phyloP scores from a whole-genome alignment of 1,140 invertebrate species.

The Drosophila parvula region DNA sequence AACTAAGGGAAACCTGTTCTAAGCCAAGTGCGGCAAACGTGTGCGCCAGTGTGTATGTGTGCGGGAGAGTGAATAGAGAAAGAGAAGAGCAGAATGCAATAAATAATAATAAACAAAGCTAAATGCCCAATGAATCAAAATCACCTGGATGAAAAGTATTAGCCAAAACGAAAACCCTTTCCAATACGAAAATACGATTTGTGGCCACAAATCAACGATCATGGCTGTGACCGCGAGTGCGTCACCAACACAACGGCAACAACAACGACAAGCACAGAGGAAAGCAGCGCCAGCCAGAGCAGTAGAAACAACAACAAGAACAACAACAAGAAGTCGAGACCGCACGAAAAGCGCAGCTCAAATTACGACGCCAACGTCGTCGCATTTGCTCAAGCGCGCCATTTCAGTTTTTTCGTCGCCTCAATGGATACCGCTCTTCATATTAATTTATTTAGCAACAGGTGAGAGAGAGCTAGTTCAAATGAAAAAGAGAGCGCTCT shows the following conservation, averaged over 20 bases:
- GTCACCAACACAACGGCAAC: slow-evolving; percentile 61
- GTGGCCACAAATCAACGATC: slow-evolving; percentile 53
- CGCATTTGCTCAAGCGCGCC: slow-evolving; percentile 76
- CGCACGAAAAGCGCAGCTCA: slow-evolving; percentile 80
- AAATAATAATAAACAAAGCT: slow-evolving; percentile 32
- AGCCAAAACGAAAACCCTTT: slow-evolving; percentile 12
- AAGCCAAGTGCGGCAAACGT: slow-evolving; percentile 63
- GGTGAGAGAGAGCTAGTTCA: slow-evolving; percentile 52
- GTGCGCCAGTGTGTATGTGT: slow-evolving; percentile 2
- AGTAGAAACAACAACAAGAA: slow-evolving; percentile 31
- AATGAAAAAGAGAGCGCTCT: neutral
- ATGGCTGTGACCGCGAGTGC: slow-evolving; percentile 72
- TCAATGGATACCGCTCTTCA: slow-evolving; percentile 81
- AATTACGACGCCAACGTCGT: slow-evolving; percentile 55
- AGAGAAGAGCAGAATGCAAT: slow-evolving; percentile 46
- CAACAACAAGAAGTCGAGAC: slow-evolving; percentile 59
- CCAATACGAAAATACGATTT: slow-evolving; percentile 35
- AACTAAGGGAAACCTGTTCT: slow-evolving; percentile 63
- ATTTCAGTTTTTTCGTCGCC: slow-evolving; percentile 62
- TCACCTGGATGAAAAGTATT: slow-evolving; percentile 29
- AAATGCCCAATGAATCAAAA: slow-evolving; percentile 34
- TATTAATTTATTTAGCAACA: slow-evolving; percentile 81
- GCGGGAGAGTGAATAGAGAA: slow-evolving; percentile 30
- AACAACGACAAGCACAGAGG: slow-evolving; percentile 26
- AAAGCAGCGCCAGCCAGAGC: slow-evolving; percentile 23